Evolutionary conservation across 2,113 vertebrate species (phyloP).

Genomic region (Scortum barcoo): DNA sequence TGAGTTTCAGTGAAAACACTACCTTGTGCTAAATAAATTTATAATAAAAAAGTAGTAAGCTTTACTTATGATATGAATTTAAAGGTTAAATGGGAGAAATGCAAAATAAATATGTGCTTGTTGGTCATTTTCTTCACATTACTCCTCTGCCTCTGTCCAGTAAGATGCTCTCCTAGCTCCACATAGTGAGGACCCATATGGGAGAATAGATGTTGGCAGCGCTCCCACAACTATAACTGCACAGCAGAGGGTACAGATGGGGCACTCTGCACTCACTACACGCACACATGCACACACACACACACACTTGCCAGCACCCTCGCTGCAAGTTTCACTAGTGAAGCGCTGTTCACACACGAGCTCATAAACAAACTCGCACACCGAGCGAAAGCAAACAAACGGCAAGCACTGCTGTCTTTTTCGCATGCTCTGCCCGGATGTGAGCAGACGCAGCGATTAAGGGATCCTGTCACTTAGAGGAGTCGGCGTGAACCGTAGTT

Average conservation of each 20-base stretch:
- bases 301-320: constrained; percentile 22
- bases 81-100: constrained; percentile 10
- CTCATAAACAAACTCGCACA: constrained; percentile 46
- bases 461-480: constrained; percentile 27
- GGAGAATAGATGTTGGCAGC: constrained; percentile 67
- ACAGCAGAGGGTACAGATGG: constrained; percentile 70
- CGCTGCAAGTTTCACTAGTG: constrained; percentile 30
- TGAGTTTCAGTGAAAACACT: constrained; percentile 1
- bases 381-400: constrained; percentile 30
- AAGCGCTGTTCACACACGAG: constrained; percentile 40
- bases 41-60: not conserved
- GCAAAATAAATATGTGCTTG: too few species aligned
- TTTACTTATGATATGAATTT: constrained; percentile 2
- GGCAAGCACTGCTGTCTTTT: constrained; percentile 29
- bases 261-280: constrained; percentile 32
- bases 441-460: constrained; percentile 42
- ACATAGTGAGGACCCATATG: constrained; percentile 64
- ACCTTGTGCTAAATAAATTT: not conserved
- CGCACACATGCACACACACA: constrained; percentile 26
- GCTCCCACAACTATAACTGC: constrained; percentile 61
- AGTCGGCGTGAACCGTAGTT: not conserved
- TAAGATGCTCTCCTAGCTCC: constrained; percentile 52
- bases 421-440: constrained; percentile 21
- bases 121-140: not conserved
- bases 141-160: constrained; percentile 19